Conservation (phyloP, 2,797 vertebrate genomes). For the Holocentrus rufus region DNA sequence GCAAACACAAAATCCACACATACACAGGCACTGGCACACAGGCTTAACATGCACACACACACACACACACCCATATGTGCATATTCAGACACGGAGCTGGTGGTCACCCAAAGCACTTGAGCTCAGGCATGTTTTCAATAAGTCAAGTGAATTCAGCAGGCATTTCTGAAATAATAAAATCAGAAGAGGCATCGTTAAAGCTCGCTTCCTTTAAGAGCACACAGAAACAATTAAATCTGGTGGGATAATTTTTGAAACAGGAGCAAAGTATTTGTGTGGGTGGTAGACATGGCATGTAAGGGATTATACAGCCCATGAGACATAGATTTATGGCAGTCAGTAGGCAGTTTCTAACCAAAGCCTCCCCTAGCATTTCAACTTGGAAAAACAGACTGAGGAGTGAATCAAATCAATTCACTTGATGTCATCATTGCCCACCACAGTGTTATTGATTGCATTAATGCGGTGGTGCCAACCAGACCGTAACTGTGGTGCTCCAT, state of each 20-base stretch:
- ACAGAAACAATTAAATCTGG: slow-evolving; percentile 61
- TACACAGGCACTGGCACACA: slow-evolving; percentile 13
- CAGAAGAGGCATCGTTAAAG: slow-evolving; percentile 37
- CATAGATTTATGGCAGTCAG: slow-evolving; percentile 69
- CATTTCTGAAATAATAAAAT: slow-evolving; percentile 27
- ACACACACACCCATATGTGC: neutral
- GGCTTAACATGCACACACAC: neutral
- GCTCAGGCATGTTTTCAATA: slow-evolving; percentile 57
- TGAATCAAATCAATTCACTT: slow-evolving; percentile 52
- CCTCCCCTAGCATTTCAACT: slow-evolving; percentile 43
- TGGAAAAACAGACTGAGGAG: slow-evolving; percentile 34
- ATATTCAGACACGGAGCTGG: slow-evolving; percentile 4
- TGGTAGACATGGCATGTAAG: slow-evolving; percentile 61
- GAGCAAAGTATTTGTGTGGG: slow-evolving; percentile 66
- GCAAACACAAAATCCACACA: no score
- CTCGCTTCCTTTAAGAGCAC: slow-evolving; percentile 50
- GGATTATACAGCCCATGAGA: slow-evolving; percentile 66
- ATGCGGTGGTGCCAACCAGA: slow-evolving; percentile 55
- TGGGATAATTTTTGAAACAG: slow-evolving; percentile 66
- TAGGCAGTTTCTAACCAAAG: slow-evolving; percentile 58
- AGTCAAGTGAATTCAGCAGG: slow-evolving; percentile 36
- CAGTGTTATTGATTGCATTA: slow-evolving; percentile 54
- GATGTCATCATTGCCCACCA: slow-evolving; percentile 58
- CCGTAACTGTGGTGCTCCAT: slow-evolving; percentile 31
- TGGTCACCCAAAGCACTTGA: slow-evolving; percentile 31